phyloP scores from a whole-genome alignment of 2,888 invertebrate genomes.

The Macrosoma leucophasiata region DNA sequence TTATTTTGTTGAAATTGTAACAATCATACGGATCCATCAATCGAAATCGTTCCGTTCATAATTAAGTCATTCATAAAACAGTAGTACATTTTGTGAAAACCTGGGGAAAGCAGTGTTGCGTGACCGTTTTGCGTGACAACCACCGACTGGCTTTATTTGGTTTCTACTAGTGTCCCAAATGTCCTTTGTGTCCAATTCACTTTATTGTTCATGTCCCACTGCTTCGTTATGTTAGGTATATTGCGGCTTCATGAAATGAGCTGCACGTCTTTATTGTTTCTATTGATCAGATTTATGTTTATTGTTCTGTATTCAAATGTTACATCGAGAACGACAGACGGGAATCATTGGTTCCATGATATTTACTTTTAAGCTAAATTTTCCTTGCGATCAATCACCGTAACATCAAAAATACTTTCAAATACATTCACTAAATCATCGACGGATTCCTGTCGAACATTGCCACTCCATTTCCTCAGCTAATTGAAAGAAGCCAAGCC shows the following conservation, averaged over 20 bases:
- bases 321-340: too few species aligned
- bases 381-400: too few species aligned
- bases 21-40: too few species aligned
- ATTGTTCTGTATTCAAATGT: too few species aligned
- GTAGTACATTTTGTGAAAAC: constrained; percentile 39
- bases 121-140: constrained; percentile 60
- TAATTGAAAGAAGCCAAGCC: constrained; percentile 39
- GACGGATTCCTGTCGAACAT: constrained; percentile 15
- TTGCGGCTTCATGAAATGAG: constrained; percentile 28
- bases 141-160: constrained; percentile 35
- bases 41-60: constrained; percentile 26
- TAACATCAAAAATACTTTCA: too few species aligned
- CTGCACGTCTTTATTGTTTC: constrained; percentile 23
- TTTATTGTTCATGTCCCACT: constrained; percentile 36
- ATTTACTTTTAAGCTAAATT: too few species aligned
- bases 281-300: constrained; percentile 24
- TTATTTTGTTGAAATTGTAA: too few species aligned
- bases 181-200: constrained; percentile 47
- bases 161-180: constrained; percentile 46
- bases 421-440: constrained; percentile 3
- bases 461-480: constrained; percentile 31
- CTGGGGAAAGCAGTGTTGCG: constrained; percentile 52
- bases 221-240: constrained; percentile 17
- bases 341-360: too few species aligned
- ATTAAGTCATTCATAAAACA: constrained; percentile 45